phyloP scores from a whole-genome alignment of 2,888 invertebrate genomes.

The Nephrotoma guestfalica region DNA sequence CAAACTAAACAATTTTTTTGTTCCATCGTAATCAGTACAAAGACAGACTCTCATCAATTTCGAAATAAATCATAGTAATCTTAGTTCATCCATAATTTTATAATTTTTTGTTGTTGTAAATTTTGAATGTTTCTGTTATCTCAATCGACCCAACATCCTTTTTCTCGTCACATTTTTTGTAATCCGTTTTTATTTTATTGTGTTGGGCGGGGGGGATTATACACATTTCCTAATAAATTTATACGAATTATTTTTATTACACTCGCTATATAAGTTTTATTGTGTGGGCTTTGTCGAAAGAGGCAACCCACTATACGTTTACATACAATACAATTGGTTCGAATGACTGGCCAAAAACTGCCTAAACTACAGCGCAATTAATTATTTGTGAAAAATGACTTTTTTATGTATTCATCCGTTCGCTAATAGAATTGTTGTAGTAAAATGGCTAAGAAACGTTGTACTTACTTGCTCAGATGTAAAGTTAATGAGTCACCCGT shows the following conservation, averaged over 20 bases:
- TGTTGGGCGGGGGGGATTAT: neutral
- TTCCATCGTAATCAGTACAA: neutral
- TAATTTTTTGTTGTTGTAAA: neutral
- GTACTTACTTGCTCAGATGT: slow-evolving; percentile 57
- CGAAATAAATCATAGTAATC: neutral
- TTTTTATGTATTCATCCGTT: neutral
- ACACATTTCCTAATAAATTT: neutral
- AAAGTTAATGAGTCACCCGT: slow-evolving; percentile 51
- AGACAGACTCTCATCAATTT: neutral
- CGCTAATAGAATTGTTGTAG: neutral
- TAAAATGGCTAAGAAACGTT: neutral
- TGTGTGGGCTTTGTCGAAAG: neutral
- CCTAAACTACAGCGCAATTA: neutral
- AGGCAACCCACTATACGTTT: neutral
- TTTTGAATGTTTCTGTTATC: neutral
- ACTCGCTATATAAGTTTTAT: neutral
- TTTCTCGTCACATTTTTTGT: neutral
- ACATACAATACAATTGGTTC: neutral
- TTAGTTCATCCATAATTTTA: neutral
- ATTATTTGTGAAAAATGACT: neutral
- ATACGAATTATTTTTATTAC: neutral
- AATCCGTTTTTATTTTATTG: neutral
- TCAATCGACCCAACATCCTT: neutral
- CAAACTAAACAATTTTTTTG: neutral
- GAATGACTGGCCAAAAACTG: neutral